Evolutionary conservation across 2,797 vertebrate genomes (phyloP), one percentile per base, ranked within the genome.

Genomic region (Sarcoramphus papa): DNA sequence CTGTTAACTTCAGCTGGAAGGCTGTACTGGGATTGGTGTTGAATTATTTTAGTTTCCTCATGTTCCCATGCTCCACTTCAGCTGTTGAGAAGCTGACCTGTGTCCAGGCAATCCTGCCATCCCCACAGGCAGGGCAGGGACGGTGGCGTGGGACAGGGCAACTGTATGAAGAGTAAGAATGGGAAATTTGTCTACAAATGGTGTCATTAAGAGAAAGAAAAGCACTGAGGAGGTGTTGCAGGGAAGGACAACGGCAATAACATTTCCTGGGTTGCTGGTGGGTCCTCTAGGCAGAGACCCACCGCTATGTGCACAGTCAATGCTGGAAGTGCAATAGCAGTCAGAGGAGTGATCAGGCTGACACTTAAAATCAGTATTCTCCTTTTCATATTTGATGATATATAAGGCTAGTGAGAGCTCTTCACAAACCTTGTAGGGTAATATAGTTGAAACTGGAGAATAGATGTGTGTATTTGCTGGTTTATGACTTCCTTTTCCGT

Each of bases 11-110:
- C 51, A 41, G 28, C 28, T 74, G 56, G 14, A 13, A 75, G 17
- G 23, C 10, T 53, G n/a, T 45, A 1, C 18, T 6, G 3, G 50
- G 60, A 3, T 3, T 53, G 47, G 5, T 1, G 0, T 11, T 19
- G 40, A 10, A 2, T 35, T 12, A 1, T 2, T 56, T 28, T 14
- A 30, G 22, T 8, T 63, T 19, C 28, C 37, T 68, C 0, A 0
- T 17, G 40, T 40, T 69, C 30, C 40, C 1, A 7, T 68, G 25
- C 4, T 45, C 40, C 2, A 2, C 33, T 41, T 16, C 10, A 45
- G 45, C 60, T 64, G 56, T 1, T 12, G n/a, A 18, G 74, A 47
- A 59, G 57, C 47, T 17, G 33, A 40, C 12, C 7, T 10, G 21
- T 33, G 41, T 31, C 28, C 0, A 1, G 41, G 37, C 14, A 23